Evolutionary conservation across 2,797 vertebrate genomes (phyloP).

Genomic region (Falco concolor): DNA sequence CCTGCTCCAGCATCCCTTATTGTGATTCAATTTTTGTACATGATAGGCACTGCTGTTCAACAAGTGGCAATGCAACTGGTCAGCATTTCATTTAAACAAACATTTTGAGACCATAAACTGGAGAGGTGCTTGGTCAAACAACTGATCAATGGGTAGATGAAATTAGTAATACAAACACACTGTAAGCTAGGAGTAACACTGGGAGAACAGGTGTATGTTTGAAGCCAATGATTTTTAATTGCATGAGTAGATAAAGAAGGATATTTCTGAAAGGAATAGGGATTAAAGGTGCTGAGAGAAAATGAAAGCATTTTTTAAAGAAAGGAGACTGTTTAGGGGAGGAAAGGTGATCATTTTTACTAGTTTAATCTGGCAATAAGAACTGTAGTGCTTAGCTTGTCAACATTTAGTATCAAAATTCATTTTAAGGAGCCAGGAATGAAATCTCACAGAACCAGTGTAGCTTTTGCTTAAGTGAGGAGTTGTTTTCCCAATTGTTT

Average conservation of each 20-base stretch:
- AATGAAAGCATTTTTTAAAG: not conserved
- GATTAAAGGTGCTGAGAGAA: not conserved
- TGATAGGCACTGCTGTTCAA: not conserved
- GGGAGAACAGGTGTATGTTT: not conserved
- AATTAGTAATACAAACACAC: not conserved
- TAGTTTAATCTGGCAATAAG: not conserved
- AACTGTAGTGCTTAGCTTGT: not conserved
- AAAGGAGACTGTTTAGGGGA: not conserved
- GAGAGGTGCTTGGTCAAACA: not conserved
- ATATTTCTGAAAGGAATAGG: not conserved
- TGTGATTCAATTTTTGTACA: not conserved
- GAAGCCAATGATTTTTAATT: constrained; percentile 1
- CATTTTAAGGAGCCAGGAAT: not conserved
- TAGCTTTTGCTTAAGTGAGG: not conserved
- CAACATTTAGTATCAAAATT: not conserved
- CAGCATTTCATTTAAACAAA: constrained; percentile 23
- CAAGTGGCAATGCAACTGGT: not conserved
- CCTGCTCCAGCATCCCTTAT: not conserved
- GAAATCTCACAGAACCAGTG: not conserved
- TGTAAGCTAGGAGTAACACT: not conserved
- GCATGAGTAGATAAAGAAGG: not conserved
- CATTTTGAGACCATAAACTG: not conserved
- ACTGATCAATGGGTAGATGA: not conserved
- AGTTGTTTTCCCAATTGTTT: not conserved
- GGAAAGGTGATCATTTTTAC: not conserved